A percentile compares a stretch with the other conserved stretches of the same genome.
These are phyloP conservation scores for Harlomillsia oculata DNA, from an alignment of 1,140 invertebrate genomes.

Conservation along the genomic window DNA sequence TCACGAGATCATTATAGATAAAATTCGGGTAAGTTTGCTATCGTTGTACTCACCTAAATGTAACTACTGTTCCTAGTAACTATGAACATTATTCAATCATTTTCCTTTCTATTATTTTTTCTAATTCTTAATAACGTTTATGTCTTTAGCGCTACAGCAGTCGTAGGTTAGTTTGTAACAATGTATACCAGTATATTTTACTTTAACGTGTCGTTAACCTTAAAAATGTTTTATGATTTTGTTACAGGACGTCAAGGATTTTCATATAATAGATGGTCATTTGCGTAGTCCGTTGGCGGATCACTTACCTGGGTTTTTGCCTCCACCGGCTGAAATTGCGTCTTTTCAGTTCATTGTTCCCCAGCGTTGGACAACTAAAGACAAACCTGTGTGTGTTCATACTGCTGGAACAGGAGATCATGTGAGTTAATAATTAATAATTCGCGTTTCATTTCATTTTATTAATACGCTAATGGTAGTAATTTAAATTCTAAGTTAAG, in stretches of 20 bases:
- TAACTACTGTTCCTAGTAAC: not conserved
- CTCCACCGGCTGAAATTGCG: slow-evolving; percentile 66
- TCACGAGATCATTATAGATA: slow-evolving; percentile 81
- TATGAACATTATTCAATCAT: not conserved
- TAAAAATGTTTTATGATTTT: slow-evolving; percentile 21
- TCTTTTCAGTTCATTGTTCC: slow-evolving; percentile 79
- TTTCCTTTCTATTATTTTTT: not conserved
- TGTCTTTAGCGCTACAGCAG: too few species aligned
- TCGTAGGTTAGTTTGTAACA: too few species aligned
- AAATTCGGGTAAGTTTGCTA: slow-evolving; percentile 49
- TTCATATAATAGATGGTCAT: slow-evolving; percentile 71
- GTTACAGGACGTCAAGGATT: slow-evolving; percentile 65
- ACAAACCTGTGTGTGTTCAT: slow-evolving; percentile 83
- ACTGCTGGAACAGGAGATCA: slow-evolving; percentile 97
- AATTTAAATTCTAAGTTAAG: too few species aligned
- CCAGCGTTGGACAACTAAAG: slow-evolving; percentile 56
- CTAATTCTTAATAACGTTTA: not conserved
- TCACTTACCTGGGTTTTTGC: slow-evolving; percentile 75
- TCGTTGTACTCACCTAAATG: too few species aligned
- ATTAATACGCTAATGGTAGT: too few species aligned
- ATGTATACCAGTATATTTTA: too few species aligned
- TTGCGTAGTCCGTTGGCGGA: slow-evolving; percentile 77
- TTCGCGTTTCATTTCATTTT: too few species aligned
- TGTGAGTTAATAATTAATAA: slow-evolving; percentile 54
- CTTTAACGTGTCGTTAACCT: not conserved